phyloP scores from a whole-genome alignment of 2,113 vertebrate genomes.

The Pithys albifrons region DNA sequence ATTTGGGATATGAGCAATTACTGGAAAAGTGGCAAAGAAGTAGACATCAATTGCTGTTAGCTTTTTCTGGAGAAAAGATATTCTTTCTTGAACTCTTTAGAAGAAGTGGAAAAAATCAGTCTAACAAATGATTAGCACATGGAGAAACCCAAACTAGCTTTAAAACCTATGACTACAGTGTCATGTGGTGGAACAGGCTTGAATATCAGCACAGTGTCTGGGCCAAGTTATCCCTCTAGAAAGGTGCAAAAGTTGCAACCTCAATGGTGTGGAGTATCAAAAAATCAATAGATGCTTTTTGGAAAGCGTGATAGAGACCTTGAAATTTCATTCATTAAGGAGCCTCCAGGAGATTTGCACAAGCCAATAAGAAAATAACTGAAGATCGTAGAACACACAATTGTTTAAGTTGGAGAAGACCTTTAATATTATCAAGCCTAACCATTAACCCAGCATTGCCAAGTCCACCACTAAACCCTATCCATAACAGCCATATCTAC shows the following conservation, averaged over 20 bases:
- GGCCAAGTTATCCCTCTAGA: neutral
- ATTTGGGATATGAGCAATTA: neutral
- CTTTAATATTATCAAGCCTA: neutral
- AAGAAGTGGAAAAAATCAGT: neutral
- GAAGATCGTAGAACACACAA: neutral
- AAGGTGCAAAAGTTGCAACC: neutral
- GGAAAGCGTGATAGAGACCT: neutral
- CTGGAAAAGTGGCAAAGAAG: neutral
- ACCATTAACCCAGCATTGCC: neutral
- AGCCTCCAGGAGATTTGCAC: neutral
- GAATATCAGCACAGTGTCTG: neutral
- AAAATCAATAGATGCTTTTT: neutral
- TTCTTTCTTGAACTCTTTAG: neutral
- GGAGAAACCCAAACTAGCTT: neutral
- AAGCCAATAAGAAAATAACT: neutral
- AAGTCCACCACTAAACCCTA: neutral
- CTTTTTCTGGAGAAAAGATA: neutral
- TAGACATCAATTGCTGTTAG: neutral
- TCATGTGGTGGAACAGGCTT: neutral
- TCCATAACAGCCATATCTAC: too few species aligned
- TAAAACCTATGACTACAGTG: neutral
- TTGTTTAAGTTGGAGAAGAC: neutral
- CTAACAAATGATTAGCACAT: neutral
- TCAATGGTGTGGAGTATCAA: neutral
- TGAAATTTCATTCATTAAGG: neutral